Base-by-base conservation (phyloP, 2,888 invertebrate species). In the Agrochola litura region DNA sequence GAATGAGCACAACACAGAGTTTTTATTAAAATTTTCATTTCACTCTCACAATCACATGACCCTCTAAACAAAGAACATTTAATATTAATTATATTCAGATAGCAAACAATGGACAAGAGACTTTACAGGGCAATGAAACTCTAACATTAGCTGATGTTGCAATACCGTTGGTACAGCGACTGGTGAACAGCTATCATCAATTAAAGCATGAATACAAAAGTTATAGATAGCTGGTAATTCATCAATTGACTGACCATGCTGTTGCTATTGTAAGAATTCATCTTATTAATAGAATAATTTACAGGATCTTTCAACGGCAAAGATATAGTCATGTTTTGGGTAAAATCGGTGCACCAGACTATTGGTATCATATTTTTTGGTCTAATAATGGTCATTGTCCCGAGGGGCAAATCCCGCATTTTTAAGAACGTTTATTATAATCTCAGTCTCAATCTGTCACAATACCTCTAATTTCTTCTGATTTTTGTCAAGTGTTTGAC, bases 171-270 rank as follows among this genome's bases (percentile, higher is more conserved):
- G 86, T 75, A 83, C 86, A 89, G 63, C 76, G 76, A 76, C 87
- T 89, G 82, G 82, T 70, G 88, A 87, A 88, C 86, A 73, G 89
- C 85, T 86, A 90, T 90, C 91, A 93, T 93, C 93, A 93, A 92
- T 93, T 91, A 91, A 87, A 89, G 73, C 77, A 81, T 87, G 89
- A 92, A 92, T 89, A 89, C 89, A 84, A 84, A 88, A 84, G 77
- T 58, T 82, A 19, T 61, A 58, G 64, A 65, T 74, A 22, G 73
- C 52, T 46, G 16, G 72, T 78, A 73, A 84, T 84, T 75, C 69
- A 84, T 84, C 83, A 84, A 70, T 81, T 14, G 16, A 37, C 9
- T 71, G 74, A 49, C 65, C 61, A 58, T 56, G n/a, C 14, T 68
- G 19, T 73, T 66, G 6, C n/a, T 52, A 22, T 67, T 74, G 19